Base-by-base conservation (phyloP, 2,113 vertebrate genomes). In the Poeciliopsis occidentalis region DNA sequence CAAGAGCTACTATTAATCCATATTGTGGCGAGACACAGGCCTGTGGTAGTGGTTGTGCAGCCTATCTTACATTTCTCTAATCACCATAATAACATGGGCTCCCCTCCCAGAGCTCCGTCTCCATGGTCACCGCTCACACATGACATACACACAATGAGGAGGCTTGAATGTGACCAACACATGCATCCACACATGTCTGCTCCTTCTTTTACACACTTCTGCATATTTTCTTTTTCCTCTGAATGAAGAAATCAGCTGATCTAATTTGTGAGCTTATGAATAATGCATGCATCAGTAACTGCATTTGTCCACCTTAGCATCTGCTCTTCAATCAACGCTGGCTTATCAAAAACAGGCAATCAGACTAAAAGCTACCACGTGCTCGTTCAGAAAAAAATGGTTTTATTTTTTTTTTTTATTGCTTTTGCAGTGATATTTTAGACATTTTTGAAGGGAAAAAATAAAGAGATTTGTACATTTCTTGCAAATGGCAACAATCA, bases 41-140 rank as follows among this genome's bases (percentile, higher is more conserved):
- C 78, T 64, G 19, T 15, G 29, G 54, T 54, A 47, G 63, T 22
- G 22, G 74, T 76, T 68, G 26, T 19, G 74, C 73, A 71, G 73
- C 44, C 70, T 32, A 87, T 76, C 74, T 81, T 81, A 73, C 75
- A 60, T 30, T 74, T 67, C 75, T 85, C 85, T 82, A 63, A 89
- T 90, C 76, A 80, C 76, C 88, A 91, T 82, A 84, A 83, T 83
- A 85, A 84, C 73, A 39, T 64, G 63, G 73, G 29, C 67, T 31
- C 83, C 86, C 83, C 87, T 87, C 85, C 84, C 82, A 69, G 63
- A 81, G 84, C 84, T 71, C 75, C 60, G 88, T 93, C 86, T 81
- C 87, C 92, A 93, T 93, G 90, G 91, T 77, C 82, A 92, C 90
- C 85, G 64, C 68, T 75, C 73, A 64, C 83, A 87, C 83, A 79